These are phyloP conservation scores for Varroa destructor DNA, from an alignment of 1,140 invertebrate genomes.

Conservation along the genomic window DNA sequence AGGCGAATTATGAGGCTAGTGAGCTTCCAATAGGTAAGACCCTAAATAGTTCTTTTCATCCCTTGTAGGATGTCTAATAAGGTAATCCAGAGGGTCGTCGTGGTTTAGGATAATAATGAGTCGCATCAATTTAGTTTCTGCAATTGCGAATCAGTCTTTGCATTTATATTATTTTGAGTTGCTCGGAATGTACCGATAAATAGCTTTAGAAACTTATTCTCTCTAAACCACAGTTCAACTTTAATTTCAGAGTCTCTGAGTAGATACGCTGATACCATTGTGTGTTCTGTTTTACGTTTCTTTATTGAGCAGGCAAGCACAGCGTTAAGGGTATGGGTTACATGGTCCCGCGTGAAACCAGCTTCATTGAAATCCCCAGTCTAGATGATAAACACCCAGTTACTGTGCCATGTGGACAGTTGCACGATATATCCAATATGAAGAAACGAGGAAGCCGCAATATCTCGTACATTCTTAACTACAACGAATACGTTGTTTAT, in stretches of 20 bases:
- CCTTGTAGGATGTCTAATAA: too few species aligned
- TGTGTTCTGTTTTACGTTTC: too few species aligned
- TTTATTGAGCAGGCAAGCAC: slow-evolving; percentile 30
- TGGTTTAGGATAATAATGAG: too few species aligned
- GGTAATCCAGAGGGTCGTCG: too few species aligned
- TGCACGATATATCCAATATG: background rate
- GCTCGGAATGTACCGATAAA: too few species aligned
- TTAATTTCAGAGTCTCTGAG: too few species aligned
- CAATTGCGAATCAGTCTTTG: too few species aligned
- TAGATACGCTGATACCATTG: too few species aligned
- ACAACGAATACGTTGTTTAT: slow-evolving; percentile 46
- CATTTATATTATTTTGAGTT: too few species aligned
- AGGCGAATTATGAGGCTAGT: slow-evolving; percentile 38
- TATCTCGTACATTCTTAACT: slow-evolving; percentile 37
- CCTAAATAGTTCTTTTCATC: background rate
- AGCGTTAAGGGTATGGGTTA: slow-evolving; percentile 41
- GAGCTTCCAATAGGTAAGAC: slow-evolving; percentile 38
- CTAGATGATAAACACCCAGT: slow-evolving; percentile 35
- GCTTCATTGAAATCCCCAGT: background rate
- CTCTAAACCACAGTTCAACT: too few species aligned
- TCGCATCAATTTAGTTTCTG: too few species aligned
- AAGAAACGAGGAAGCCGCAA: background rate
- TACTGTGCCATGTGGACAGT: slow-evolving; percentile 35
- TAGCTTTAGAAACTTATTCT: too few species aligned
- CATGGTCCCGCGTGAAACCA: slow-evolving; percentile 34